Conservation (phyloP, 2,797 vertebrate species). For the Siniperca obscura region DNA sequence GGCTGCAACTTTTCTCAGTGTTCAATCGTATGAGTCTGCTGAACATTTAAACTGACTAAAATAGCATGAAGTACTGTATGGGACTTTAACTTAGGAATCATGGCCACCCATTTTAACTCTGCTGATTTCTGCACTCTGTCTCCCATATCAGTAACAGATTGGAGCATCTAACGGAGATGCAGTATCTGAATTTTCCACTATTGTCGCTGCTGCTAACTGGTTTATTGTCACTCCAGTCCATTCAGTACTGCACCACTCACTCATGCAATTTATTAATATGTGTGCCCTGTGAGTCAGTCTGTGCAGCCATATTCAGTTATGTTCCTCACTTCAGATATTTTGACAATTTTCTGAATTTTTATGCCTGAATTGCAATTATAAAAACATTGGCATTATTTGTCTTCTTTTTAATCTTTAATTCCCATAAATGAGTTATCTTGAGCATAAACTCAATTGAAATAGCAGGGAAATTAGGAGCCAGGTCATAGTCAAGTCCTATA, state of each 20-base stretch:
- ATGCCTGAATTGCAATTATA: conserved; percentile 1
- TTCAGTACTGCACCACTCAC: background rate
- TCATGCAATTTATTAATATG: background rate
- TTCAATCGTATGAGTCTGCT: background rate
- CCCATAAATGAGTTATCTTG: background rate
- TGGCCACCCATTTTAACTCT: background rate
- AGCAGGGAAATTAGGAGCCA: background rate
- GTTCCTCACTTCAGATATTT: background rate
- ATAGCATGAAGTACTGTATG: background rate
- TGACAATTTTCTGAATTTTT: background rate
- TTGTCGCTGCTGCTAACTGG: background rate
- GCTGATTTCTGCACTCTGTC: background rate
- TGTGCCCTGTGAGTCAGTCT: background rate
- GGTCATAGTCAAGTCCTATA: background rate
- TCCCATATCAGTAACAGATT: background rate
- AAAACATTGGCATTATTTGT: background rate
- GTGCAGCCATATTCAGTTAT: background rate
- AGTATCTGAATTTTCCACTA: background rate
- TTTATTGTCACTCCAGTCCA: background rate
- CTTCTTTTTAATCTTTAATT: background rate
- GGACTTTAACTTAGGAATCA: background rate
- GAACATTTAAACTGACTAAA: background rate
- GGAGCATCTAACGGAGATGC: background rate
- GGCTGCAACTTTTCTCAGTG: background rate
- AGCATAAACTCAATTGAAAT: background rate